A percentile compares a stretch with the other conserved stretches of the same genome.
These are phyloP conservation scores for Kryptolebias marmoratus DNA, from an alignment of 2,113 vertebrate species.

Conservation along the genomic window DNA sequence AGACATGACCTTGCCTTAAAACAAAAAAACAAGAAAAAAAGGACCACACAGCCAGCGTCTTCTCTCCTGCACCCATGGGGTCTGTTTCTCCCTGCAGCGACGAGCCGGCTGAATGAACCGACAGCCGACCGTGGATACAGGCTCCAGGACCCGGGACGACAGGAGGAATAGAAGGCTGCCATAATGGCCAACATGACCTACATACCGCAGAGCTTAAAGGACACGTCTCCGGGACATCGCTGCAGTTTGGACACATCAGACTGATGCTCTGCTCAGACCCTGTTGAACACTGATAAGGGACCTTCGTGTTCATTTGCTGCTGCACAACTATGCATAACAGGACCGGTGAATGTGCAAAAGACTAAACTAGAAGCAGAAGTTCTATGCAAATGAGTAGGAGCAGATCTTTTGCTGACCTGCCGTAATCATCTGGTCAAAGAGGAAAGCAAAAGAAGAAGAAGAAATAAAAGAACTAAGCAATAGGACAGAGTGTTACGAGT, in stretches of 20 bases:
- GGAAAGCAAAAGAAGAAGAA: constrained; percentile 9
- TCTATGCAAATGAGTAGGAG: constrained; percentile 30
- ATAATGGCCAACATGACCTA: constrained; percentile 44
- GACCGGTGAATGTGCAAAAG: constrained; percentile 13
- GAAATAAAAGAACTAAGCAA: constrained; percentile 3
- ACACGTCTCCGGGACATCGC: constrained; percentile 26
- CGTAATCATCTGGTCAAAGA: background rate
- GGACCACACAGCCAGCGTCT: background rate
- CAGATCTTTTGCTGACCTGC: constrained; percentile 23
- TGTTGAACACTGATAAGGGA: constrained; percentile 20
- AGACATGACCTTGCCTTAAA: constrained; percentile 5
- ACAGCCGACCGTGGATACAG: constrained; percentile 25
- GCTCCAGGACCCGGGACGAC: constrained; percentile 26
- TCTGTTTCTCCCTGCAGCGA: constrained; percentile 12
- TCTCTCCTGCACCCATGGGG: background rate
- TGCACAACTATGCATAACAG: constrained; percentile 23
- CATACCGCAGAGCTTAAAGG: constrained; percentile 30
- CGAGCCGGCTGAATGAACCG: constrained; percentile 17
- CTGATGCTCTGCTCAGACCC: constrained; percentile 7
- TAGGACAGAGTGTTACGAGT: background rate
- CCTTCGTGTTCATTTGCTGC: constrained; percentile 19
- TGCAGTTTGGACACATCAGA: background rate
- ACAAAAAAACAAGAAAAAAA: background rate
- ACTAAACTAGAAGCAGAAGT: background rate
- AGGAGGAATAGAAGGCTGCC: background rate